Evolutionary conservation across 2,888 invertebrate genomes (phyloP).

Genomic region (Atrina japonica): DNA sequence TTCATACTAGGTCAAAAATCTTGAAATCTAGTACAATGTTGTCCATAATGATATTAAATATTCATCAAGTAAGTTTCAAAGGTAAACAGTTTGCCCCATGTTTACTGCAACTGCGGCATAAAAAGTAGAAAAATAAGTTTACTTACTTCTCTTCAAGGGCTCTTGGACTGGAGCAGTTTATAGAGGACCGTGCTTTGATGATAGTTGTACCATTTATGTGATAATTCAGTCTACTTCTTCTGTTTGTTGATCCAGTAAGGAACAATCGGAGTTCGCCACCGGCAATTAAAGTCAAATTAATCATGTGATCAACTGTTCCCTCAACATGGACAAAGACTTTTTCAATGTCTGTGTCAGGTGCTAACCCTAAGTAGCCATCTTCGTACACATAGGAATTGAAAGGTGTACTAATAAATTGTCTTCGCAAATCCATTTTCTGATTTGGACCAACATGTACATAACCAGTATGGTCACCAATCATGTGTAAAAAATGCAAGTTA

Average conservation of each 20-base stretch:
- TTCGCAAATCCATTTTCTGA: slow-evolving; percentile 65
- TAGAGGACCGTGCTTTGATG: slow-evolving; percentile 63
- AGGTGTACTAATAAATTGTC: slow-evolving; percentile 65
- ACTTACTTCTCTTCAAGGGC: slow-evolving; percentile 58
- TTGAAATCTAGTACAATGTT: no score
- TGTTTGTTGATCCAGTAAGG: slow-evolving; percentile 67
- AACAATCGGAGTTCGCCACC: slow-evolving; percentile 62
- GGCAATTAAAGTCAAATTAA: slow-evolving; percentile 67
- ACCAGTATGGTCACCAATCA: slow-evolving; percentile 72
- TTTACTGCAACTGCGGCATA: no score
- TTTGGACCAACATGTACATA: slow-evolving; percentile 67
- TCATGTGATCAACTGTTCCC: slow-evolving; percentile 66
- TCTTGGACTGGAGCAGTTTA: slow-evolving; percentile 63
- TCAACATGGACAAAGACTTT: slow-evolving; percentile 65
- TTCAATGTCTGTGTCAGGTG: slow-evolving; percentile 66
- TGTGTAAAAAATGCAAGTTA: slow-evolving; percentile 62
- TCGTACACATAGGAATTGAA: slow-evolving; percentile 69
- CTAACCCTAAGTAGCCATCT: slow-evolving; percentile 66
- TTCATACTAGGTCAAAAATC: no score
- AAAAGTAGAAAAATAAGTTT: no score
- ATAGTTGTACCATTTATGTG: slow-evolving; percentile 63
- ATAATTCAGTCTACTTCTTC: slow-evolving; percentile 52
- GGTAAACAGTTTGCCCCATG: no score
- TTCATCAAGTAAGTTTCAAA: no score
- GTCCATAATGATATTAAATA: no score